Evolutionary conservation across 2,797 vertebrate genomes (phyloP), one percentile per base, ranked within the genome.

Genomic region (Typhlichthys subterraneus): DNA sequence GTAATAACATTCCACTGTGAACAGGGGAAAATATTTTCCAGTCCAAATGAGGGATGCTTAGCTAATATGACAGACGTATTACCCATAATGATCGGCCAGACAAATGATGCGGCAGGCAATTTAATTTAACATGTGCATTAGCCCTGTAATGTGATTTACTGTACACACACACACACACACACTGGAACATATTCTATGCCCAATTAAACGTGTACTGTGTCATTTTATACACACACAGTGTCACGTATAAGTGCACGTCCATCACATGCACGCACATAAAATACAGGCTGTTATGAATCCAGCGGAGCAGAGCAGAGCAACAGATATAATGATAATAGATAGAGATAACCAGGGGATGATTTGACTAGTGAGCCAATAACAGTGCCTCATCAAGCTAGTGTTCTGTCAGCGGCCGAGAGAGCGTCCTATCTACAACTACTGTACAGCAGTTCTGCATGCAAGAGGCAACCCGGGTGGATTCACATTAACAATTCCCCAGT

Each of bases 121-220:
- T 89, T 84, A 88, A 91, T 92, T 90, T 88, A 84, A 85, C 87
- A 79, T 90, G 82, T 83, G 80, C 84, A 89, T 92, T 85, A 88
- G 89, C 85, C 62, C 60, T 72, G 70, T 88, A 88, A 91, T 88
- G 79, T 76, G 83, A 91, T 90, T 89, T 86, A 85, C 55, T 53
- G 71, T 53, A 67, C 65, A 78, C 73, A 70, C 73, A 57, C 50
- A 13, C 54, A 55, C 61, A 62, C 64, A 73, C 59, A 62, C 53
- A 65, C 42, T 61, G 48, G 51, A 42, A 61, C 49, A 45, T 59
- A 60, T 38, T 45, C 64, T 68, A 56, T 61, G 66, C 65, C 67
- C 52, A 79, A 54, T 55, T 61, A 69, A 59, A 70, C n/a, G 0
- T 59, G 19, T 51, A 57, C 42, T 2, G 2, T 14, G 11, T 5